Evolutionary conservation across 2,113 vertebrate species (phyloP).

Genomic region (Tetraodon nigroviridis): DNA sequence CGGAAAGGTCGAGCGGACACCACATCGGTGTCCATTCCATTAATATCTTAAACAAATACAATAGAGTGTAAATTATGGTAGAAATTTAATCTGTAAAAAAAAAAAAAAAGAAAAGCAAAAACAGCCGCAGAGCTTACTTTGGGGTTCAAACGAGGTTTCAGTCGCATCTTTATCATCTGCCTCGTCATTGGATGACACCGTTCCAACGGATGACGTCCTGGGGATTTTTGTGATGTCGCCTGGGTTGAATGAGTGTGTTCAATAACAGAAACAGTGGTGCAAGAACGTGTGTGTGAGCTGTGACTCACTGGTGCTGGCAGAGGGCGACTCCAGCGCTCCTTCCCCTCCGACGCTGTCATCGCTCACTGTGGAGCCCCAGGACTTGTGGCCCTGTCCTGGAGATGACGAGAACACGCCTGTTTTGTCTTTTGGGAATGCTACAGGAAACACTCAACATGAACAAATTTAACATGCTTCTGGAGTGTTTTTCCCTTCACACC

Average conservation of each 20-base stretch:
- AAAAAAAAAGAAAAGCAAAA: no score
- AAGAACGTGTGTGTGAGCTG: neutral
- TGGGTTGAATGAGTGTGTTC: constrained; percentile 42
- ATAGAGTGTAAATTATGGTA: no score
- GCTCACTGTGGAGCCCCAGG: constrained; percentile 80
- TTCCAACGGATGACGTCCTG: constrained; percentile 78
- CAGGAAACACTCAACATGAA: neutral
- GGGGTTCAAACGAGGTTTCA: constrained; percentile 73
- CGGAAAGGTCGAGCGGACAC: constrained; percentile 84
- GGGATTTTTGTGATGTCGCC: constrained; percentile 82
- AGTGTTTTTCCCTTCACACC: neutral
- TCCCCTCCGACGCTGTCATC: constrained; percentile 75
- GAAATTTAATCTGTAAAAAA: neutral
- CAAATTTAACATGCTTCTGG: neutral
- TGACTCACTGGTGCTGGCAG: constrained; percentile 70
- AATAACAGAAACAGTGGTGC: neutral
- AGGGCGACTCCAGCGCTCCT: constrained; percentile 71
- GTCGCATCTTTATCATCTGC: constrained; percentile 77
- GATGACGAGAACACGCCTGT: neutral
- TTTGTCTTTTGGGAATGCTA: neutral
- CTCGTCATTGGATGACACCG: constrained; percentile 83
- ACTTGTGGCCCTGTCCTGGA: constrained; percentile 82
- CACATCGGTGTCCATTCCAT: constrained; percentile 77
- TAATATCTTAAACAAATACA: constrained; percentile 73
- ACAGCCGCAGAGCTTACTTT: constrained; percentile 77